phyloP scores from a whole-genome alignment of 2,888 invertebrate genomes.

The Lottia gigantea region DNA sequence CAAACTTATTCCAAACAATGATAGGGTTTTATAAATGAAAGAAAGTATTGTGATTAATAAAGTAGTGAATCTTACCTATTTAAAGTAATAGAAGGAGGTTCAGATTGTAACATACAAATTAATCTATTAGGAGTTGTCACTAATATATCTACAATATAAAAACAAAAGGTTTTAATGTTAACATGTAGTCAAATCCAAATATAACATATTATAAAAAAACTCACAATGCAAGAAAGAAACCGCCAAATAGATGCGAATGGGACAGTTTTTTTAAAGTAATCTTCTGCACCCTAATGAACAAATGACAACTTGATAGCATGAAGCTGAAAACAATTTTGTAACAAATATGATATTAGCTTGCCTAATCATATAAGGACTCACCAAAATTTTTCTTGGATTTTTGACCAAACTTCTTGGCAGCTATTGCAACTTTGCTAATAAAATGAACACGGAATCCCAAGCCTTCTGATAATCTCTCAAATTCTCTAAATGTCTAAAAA shows the following conservation, averaged over 20 bases:
- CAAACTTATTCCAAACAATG: too few relatives aligned
- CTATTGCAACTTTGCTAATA: slow-evolving; percentile 80
- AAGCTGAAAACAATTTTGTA: too few relatives aligned
- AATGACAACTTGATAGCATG: too few relatives aligned
- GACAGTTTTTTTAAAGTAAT: too few relatives aligned
- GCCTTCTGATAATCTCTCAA: slow-evolving; percentile 79
- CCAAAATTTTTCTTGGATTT: slow-evolving; percentile 83
- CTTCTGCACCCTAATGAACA: too few relatives aligned
- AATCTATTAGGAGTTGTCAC: slow-evolving; percentile 95
- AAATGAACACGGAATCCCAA: slow-evolving; percentile 81
- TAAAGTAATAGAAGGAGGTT: slow-evolving; percentile 80
- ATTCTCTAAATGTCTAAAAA: slow-evolving; percentile 74
- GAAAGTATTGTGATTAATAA: too few relatives aligned
- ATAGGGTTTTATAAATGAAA: too few relatives aligned
- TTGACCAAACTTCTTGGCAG: slow-evolving; percentile 78
- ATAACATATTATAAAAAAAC: neutral
- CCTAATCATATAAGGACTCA: slow-evolving; percentile 62
- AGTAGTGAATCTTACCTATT: slow-evolving; percentile 53
- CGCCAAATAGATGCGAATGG: too few relatives aligned
- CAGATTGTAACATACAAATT: slow-evolving; percentile 82
- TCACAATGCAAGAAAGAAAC: too few relatives aligned
- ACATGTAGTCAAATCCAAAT: neutral
- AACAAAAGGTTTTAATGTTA: too few relatives aligned
- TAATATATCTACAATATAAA: slow-evolving; percentile 78
- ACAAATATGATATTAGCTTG: too few relatives aligned